These are phyloP conservation scores for Thunnus thynnus DNA, from an alignment of 2,113 vertebrate species.

Conservation along the genomic window DNA sequence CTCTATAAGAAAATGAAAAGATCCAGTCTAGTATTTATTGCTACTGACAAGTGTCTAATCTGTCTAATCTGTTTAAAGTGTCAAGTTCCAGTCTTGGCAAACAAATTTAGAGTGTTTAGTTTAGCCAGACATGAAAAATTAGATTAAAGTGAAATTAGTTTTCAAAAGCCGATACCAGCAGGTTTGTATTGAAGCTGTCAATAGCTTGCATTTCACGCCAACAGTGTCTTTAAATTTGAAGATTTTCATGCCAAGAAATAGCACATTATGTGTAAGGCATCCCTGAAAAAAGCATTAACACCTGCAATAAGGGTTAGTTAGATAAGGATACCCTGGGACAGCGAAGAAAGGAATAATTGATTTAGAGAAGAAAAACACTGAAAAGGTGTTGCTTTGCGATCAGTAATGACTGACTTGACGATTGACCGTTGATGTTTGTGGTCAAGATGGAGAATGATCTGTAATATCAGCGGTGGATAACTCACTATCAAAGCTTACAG, in stretches of 20 bases:
- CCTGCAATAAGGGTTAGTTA: no score
- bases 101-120: neutral
- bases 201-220: neutral
- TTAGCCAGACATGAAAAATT: neutral
- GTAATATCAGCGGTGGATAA: neutral
- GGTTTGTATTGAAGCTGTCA: neutral
- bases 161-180: neutral
- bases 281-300: neutral
- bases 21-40: conserved; percentile 8
- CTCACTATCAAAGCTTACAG: neutral
- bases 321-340: neutral
- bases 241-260: neutral
- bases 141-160: neutral
- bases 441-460: conserved; percentile 2
- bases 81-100: conserved; percentile 27
- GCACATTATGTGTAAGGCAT: neutral
- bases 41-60: neutral
- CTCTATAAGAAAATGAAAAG: conserved; percentile 15
- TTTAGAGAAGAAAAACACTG: conserved; percentile 1
- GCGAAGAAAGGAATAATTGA: neutral
- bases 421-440: conserved; percentile 14
- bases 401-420: conserved; percentile 18
- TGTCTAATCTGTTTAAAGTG: conserved; percentile 16
- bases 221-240: neutral
- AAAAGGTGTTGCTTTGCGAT: conserved; percentile 18